These are phyloP conservation scores for Ips typographus DNA, from an alignment of 1,140 invertebrate genomes.

Conservation along the genomic window DNA sequence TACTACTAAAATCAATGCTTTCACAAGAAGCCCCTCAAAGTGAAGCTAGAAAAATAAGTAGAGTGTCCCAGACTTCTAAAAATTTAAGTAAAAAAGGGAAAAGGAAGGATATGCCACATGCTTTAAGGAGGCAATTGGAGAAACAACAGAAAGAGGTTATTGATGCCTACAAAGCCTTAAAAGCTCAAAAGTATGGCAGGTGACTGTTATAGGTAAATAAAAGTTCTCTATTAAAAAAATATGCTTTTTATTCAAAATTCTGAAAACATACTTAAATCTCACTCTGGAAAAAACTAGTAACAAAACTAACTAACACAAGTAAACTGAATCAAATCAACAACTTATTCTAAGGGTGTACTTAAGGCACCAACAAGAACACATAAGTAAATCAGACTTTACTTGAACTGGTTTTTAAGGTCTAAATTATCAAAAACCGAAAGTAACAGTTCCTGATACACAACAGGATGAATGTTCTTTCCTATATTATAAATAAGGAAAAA, in stretches of 20 bases:
- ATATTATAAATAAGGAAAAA: constrained; percentile 70
- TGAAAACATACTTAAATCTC: no score
- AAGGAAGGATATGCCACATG: constrained; percentile 59
- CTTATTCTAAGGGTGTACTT: no score
- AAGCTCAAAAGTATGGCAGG: constrained; percentile 46
- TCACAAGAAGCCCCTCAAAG: constrained; percentile 13
- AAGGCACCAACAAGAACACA: no score
- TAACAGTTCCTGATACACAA: constrained; percentile 60
- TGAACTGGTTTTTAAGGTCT: background rate
- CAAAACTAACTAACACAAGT: no score
- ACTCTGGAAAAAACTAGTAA: no score
- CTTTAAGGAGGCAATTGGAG: constrained; percentile 59
- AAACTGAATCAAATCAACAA: no score
- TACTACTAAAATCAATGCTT: constrained; percentile 59
- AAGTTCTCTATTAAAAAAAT: background rate
- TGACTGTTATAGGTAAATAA: background rate
- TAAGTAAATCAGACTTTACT: no score
- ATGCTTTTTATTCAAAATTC: no score
- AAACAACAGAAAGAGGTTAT: constrained; percentile 60
- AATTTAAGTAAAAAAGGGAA: constrained; percentile 57
- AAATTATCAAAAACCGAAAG: constrained; percentile 11
- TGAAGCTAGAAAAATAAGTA: constrained; percentile 1
- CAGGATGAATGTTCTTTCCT: constrained; percentile 66
- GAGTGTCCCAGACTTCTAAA: constrained; percentile 30
- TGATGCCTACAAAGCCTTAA: constrained; percentile 61